Evolutionary conservation across 2,113 vertebrate genomes (phyloP), one percentile per base, ranked within the genome.

Genomic region (Rhynchopsitta pachyrhyncha): DNA sequence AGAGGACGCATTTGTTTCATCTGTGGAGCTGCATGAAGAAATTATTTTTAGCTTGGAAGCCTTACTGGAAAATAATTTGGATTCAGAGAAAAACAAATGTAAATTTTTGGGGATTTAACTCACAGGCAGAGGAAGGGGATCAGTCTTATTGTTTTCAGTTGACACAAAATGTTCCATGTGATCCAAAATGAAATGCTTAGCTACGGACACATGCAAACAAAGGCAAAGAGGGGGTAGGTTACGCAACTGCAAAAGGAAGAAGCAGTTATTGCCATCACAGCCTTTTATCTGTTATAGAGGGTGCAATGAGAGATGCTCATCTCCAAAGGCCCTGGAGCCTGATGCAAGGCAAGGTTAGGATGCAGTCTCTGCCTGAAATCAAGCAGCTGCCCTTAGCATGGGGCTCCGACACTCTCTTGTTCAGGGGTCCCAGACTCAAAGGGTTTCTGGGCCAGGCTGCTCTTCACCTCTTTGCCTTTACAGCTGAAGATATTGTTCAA

Each of bases 111-210:
- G 76, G 49, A 16, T 95, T 97, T 96, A 95, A 95, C 70, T 95
- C 90, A 86, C 27, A 87, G 46, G 41, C 47, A 7, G 75, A 91
- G 81, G 60, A 95, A 60, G 66, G 91, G 78, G 71, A 87, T 95
- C 91, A 69, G 49, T 67, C 80, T 91, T 85, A 96, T 82, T 96
- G 94, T 96, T 96, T 97, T 95, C 94, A 87, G n/a, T 94, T 92
- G 44, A 96, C 87, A 92, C 83, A 95, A 94, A 92, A 95, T 57
- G 84, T 95, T 97, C 93, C 84, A 66, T 90, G 82, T 82, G 82
- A 97, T 90, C 82, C 87, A 85, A 87, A 95, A 93, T 63, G 55
- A 92, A 97, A 91, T 76, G 44, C 78, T 95, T 86, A 76, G 62
- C 84, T 87, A 33, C 50, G 78, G 95, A 80, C 87, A 87, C 74